A percentile compares a stretch with the other conserved stretches of the same genome.
Conservation (phyloP, 2,113 vertebrate species). For the Brienomyrus brachyistius region DNA sequence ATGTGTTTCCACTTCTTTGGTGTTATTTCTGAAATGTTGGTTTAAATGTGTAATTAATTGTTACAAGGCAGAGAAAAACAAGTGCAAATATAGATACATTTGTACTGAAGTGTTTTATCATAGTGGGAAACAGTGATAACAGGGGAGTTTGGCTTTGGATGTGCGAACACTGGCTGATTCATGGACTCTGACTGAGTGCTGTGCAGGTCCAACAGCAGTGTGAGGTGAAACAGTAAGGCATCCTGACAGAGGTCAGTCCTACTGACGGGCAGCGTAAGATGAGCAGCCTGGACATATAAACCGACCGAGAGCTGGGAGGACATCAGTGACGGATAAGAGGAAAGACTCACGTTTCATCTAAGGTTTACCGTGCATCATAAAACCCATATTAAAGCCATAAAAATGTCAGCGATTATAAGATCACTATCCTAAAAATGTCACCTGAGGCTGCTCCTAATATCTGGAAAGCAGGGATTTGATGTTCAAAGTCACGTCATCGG, state of each 20-base stretch:
- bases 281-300: background rate
- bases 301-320: background rate
- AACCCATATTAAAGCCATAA: background rate
- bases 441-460: background rate
- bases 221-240: background rate
- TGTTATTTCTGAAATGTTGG: background rate
- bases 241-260: background rate
- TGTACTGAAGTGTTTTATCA: background rate
- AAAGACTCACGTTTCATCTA: background rate
- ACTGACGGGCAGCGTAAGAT: background rate
- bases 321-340: background rate
- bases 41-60: background rate
- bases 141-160: background rate
- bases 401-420: slow-evolving; percentile 3
- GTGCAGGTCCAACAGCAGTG: background rate
- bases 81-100: background rate
- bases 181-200: background rate
- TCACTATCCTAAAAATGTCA: background rate
- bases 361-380: background rate
- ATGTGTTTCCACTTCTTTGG: background rate
- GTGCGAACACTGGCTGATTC: background rate
- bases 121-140: background rate
- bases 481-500: background rate
- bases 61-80: background rate
- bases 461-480: background rate